These are phyloP conservation scores for Progne subis DNA, from an alignment of 2,113 vertebrate genomes.

Conservation along the genomic window DNA sequence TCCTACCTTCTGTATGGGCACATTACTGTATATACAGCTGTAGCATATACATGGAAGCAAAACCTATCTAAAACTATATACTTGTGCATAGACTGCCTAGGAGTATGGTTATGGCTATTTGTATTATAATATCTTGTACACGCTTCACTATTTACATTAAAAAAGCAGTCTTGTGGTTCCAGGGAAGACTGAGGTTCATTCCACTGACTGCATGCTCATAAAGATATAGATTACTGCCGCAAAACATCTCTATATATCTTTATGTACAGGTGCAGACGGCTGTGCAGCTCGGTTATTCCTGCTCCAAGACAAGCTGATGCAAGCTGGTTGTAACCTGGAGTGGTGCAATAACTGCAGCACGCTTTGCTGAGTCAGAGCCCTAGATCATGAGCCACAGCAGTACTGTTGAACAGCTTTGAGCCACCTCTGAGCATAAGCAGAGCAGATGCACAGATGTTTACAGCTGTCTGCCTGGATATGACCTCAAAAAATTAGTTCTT, in stretches of 20 bases:
- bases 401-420: background rate
- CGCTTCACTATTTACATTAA: fast-evolving
- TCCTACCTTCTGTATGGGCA: background rate
- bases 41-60: background rate
- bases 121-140: background rate
- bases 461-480: background rate
- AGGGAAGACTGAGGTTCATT: background rate
- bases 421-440: background rate
- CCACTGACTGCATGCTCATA: background rate
- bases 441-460: background rate
- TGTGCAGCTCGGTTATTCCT: background rate
- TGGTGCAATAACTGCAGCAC: fast-evolving
- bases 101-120: background rate
- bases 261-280: background rate
- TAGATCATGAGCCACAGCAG: fast-evolving
- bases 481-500: background rate
- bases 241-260: background rate
- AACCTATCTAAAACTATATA: background rate
- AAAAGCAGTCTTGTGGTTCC: background rate
- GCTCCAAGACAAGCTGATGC: background rate
- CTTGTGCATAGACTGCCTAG: background rate
- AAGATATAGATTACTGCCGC: background rate
- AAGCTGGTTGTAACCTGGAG: background rate
- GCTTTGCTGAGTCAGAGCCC: background rate
- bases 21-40: background rate